phyloP scores from a whole-genome alignment of 1,140 invertebrate species.

The Drosophila arawakana region DNA sequence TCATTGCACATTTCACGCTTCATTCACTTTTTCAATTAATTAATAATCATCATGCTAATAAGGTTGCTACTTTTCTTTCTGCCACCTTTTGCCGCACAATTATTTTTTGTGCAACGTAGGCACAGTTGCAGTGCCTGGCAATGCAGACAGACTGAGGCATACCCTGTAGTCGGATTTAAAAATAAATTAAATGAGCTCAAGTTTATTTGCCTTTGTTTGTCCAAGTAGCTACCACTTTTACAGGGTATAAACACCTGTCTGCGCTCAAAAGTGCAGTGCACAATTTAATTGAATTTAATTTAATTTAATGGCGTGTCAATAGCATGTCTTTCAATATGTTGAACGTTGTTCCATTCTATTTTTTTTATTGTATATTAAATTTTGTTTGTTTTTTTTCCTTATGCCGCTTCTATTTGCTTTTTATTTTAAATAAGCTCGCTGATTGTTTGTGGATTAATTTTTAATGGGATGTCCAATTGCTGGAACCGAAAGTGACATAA shows the following conservation, averaged over 20 bases:
- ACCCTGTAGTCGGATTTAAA: background rate
- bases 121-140: background rate
- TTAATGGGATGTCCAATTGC: slow-evolving; percentile 7
- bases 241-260: slow-evolving; percentile 24
- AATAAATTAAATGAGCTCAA: too few species aligned
- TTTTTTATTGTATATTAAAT: slow-evolving; percentile 9
- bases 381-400: slow-evolving; percentile 10
- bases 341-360: background rate
- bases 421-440: slow-evolving; percentile 42
- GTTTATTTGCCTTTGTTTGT: too few species aligned
- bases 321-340: slow-evolving; percentile 63
- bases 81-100: slow-evolving; percentile 25
- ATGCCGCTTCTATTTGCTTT: slow-evolving; percentile 10
- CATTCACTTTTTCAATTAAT: slow-evolving; percentile 81
- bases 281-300: slow-evolving; percentile 75
- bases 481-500: background rate
- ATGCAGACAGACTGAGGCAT: background rate
- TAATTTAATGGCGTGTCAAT: slow-evolving; percentile 76
- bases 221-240: background rate
- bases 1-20: slow-evolving; percentile 82
- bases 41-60: slow-evolving; percentile 82
- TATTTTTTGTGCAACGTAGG: slow-evolving; percentile 7
- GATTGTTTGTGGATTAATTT: slow-evolving; percentile 49
- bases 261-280: slow-evolving; percentile 29
- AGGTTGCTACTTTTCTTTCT: slow-evolving; percentile 12